These are phyloP conservation scores for Monodelphis domestica DNA, from an alignment of 2,797 vertebrate genomes.

Conservation along the genomic window DNA sequence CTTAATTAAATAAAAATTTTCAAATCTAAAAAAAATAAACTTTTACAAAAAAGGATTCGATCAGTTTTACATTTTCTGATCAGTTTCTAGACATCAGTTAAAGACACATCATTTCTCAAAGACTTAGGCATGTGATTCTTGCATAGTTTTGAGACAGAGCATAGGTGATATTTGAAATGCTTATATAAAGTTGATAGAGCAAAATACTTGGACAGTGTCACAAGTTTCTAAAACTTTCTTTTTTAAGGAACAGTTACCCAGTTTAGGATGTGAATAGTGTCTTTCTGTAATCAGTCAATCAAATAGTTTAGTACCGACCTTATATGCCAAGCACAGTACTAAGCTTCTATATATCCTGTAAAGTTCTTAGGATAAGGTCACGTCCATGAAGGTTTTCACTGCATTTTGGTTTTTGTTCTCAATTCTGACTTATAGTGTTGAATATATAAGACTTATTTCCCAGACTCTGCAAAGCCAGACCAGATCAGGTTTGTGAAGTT, in stretches of 20 bases:
- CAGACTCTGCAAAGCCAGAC: slow-evolving; percentile 57
- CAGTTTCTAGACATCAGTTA: not conserved
- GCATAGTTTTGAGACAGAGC: not conserved
- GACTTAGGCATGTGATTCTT: too few relatives aligned
- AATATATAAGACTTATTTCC: slow-evolving; percentile 43
- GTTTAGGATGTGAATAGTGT: not conserved
- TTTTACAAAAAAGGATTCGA: not conserved
- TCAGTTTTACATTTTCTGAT: not conserved
- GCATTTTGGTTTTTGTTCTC: slow-evolving; percentile 6
- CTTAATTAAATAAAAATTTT: too few relatives aligned
- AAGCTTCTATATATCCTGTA: not conserved
- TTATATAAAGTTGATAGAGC: not conserved
- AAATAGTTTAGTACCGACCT: not conserved
- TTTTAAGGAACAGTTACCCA: not conserved
- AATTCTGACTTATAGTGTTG: slow-evolving; percentile 44
- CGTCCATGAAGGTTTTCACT: slow-evolving; percentile 20
- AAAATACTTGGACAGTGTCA: too few relatives aligned
- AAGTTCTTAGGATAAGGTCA: slow-evolving; percentile 2
- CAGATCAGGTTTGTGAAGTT: slow-evolving; percentile 35
- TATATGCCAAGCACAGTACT: not conserved
- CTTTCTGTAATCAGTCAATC: not conserved
- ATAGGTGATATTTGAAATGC: not conserved
- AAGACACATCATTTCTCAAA: not conserved
- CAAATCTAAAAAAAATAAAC: too few relatives aligned
- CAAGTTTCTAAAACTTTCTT: not conserved